Conservation (phyloP, 2,797 vertebrate species). For the Sarcoramphus papa region DNA sequence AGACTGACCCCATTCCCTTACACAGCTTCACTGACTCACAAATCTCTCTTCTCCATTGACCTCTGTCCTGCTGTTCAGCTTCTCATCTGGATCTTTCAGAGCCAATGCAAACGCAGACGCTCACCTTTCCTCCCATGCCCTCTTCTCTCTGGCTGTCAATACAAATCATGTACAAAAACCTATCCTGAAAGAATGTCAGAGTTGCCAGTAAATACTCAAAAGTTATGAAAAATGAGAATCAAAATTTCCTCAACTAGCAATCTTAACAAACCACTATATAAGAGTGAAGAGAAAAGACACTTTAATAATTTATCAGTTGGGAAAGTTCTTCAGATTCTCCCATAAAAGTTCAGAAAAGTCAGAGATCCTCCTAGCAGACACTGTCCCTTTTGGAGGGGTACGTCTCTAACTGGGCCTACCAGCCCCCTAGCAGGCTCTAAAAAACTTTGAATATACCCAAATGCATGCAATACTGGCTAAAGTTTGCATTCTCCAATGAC, state of each 20-base stretch:
- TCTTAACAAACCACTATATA: background rate
- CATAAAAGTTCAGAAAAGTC: background rate
- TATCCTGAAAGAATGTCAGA: background rate
- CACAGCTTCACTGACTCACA: slow-evolving; percentile 37
- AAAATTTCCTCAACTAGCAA: background rate
- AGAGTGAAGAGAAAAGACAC: background rate
- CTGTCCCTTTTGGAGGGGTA: background rate
- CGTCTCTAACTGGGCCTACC: background rate
- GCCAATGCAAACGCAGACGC: background rate
- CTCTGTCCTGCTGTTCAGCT: slow-evolving; percentile 19
- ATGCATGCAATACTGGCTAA: background rate
- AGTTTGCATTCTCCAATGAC: background rate
- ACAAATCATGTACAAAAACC: background rate
- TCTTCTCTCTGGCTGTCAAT: background rate
- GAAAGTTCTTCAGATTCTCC: background rate
- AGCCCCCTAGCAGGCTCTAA: background rate
- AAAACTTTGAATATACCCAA: background rate
- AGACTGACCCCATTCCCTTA: slow-evolving; percentile 27
- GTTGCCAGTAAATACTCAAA: background rate
- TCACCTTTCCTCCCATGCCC: slow-evolving; percentile 30
- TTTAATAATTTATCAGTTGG: background rate
- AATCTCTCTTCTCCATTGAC: slow-evolving; percentile 47
- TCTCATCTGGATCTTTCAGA: background rate
- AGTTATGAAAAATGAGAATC: background rate
- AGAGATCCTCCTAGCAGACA: background rate